Evolutionary conservation across 1,140 invertebrate species (phyloP).

Genomic region (Magallana ariakensis): DNA sequence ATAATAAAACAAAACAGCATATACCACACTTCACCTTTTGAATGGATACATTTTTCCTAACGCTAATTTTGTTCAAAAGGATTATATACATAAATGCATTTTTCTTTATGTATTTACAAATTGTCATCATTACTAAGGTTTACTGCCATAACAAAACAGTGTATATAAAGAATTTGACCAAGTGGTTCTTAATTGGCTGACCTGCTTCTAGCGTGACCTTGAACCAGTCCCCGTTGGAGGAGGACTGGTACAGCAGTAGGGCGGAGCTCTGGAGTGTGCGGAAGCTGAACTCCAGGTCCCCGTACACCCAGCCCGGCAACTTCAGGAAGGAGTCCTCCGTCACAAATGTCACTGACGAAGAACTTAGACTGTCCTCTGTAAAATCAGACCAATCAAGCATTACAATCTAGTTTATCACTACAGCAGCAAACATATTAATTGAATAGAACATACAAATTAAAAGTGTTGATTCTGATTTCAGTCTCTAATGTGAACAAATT

Average conservation of each 20-base stretch:
- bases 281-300: conserved; percentile 95
- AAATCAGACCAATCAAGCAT: neutral
- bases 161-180: no score
- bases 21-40: no score
- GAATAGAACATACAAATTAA: neutral
- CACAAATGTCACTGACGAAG: conserved; percentile 89
- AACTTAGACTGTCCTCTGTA: neutral
- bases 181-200: neutral
- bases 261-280: conserved; percentile 93
- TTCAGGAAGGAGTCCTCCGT: conserved; percentile 94
- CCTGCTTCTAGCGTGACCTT: conserved; percentile 65
- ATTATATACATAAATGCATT: no score
- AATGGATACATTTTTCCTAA: no score
- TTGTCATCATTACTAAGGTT: no score
- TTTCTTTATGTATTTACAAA: no score
- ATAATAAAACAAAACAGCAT: no score
- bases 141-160: no score
- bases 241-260: conserved; percentile 91
- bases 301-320: conserved; percentile 92
- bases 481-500: neutral
- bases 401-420: neutral
- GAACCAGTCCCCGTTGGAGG: conserved; percentile 65
- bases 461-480: neutral
- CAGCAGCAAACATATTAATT: neutral
- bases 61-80: no score